Percentiles rank a stretch among this genome's conserved stretches.
Conservation (phyloP, 2,113 vertebrate species). For the Myodes glareolus region DNA sequence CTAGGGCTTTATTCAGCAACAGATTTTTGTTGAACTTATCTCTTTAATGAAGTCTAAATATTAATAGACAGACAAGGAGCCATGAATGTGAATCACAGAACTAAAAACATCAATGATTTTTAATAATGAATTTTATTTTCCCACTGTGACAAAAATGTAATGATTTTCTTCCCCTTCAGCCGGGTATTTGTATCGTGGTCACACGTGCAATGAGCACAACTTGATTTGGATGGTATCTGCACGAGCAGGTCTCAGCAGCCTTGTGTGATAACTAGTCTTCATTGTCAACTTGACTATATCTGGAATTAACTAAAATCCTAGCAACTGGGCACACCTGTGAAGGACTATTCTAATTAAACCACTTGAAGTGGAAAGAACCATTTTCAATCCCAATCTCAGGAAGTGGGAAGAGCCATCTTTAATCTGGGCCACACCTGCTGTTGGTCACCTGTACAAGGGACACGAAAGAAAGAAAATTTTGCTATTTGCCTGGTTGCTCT, state of each 20-base stretch:
- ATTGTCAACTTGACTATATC: not conserved
- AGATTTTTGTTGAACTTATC: not conserved
- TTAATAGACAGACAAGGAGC: not conserved
- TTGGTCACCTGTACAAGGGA: not conserved
- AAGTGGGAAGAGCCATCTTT: not conserved
- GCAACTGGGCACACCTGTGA: not conserved
- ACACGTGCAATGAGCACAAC: not conserved
- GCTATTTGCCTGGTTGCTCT: not conserved
- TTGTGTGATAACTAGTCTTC: not conserved
- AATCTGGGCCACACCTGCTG: not conserved
- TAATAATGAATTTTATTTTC: conserved; percentile 15
- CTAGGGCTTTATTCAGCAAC: not conserved
- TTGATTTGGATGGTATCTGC: not conserved
- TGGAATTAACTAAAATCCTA: not conserved
- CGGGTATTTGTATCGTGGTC: not conserved
- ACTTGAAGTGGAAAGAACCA: not conserved
- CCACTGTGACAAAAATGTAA: not conserved
- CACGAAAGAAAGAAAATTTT: not conserved
- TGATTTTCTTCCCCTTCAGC: not conserved
- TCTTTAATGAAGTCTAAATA: not conserved
- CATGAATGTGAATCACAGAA: not conserved
- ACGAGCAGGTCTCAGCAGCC: not conserved
- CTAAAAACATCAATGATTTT: conserved; percentile 12
- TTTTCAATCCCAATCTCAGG: too few relatives aligned
- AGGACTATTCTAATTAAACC: not conserved